Evolutionary conservation across 2,797 vertebrate genomes (phyloP).

Genomic region (Aldrovandia affinis): DNA sequence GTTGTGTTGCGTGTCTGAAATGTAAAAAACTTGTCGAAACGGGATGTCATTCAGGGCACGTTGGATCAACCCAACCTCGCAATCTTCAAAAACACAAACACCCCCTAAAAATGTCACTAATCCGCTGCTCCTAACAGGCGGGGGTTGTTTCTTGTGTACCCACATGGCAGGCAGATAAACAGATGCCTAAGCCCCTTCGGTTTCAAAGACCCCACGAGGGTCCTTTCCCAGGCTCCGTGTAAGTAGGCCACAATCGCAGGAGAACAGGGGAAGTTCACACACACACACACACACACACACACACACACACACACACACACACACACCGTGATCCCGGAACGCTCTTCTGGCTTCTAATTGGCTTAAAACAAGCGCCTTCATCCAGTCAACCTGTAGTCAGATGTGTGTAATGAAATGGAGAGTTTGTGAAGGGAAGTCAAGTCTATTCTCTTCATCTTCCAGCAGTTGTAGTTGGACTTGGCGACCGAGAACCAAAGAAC

Average conservation of each 20-base stretch:
- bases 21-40: not conserved
- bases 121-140: slow-evolving; percentile 17
- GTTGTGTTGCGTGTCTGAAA: not conserved
- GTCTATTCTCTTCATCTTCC: not conserved
- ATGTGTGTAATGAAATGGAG: not conserved
- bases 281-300: no score
- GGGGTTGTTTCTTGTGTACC: slow-evolving; percentile 39
- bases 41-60: slow-evolving; percentile 15
- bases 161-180: slow-evolving; percentile 1
- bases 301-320: no score
- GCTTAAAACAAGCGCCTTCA: not conserved
- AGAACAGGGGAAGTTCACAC: not conserved
- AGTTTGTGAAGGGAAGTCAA: not conserved
- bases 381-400: not conserved
- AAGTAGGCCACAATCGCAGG: not conserved
- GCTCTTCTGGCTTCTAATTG: not conserved
- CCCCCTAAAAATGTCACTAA: not conserved
- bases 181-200: not conserved
- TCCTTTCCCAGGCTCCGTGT: not conserved
- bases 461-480: not conserved
- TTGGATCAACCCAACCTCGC: slow-evolving; percentile 27
- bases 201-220: not conserved
- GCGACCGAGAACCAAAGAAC: not conserved
- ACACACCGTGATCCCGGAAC: not conserved
- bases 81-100: slow-evolving; percentile 22